Evolutionary conservation across 2,797 vertebrate species (phyloP).

Genomic region (Microchirus variegatus): DNA sequence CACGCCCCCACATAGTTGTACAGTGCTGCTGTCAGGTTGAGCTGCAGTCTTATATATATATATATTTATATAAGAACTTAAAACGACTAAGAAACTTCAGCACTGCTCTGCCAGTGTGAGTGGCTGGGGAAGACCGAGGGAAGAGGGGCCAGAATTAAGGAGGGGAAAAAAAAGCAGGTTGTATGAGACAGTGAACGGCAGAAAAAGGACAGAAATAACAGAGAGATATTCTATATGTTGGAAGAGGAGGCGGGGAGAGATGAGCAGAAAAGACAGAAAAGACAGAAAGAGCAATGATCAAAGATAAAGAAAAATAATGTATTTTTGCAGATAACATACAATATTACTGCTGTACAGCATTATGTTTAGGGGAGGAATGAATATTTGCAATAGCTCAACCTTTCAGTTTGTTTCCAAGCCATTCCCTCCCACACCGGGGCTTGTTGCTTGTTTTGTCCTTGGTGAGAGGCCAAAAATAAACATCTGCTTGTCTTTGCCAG

Average conservation of each 20-base stretch:
- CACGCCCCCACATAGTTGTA: no score
- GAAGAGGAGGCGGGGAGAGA: slow-evolving; percentile 2
- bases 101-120: slow-evolving; percentile 28
- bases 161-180: not conserved
- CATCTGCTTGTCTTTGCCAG: not conserved
- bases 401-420: not conserved
- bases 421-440: not conserved
- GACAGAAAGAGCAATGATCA: not conserved
- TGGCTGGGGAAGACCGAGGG: slow-evolving; percentile 23
- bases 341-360: not conserved
- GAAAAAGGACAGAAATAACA: slow-evolving; percentile 25
- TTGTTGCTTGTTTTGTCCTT: not conserved
- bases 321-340: not conserved
- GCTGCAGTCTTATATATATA: slow-evolving; percentile 51
- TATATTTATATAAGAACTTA: slow-evolving; percentile 47
- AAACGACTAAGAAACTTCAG: slow-evolving; percentile 47
- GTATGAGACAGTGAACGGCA: slow-evolving; percentile 11
- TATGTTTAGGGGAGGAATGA: no score
- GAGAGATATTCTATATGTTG: slow-evolving; percentile 4
- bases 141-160: slow-evolving; percentile 25
- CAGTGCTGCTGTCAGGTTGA: no score
- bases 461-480: not conserved
- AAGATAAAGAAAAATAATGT: no score
- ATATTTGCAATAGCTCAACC: not conserved
- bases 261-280: slow-evolving; percentile 4